These are phyloP conservation scores for Phaetusa simplex DNA, from an alignment of 2,113 vertebrate genomes.

Conservation along the genomic window DNA sequence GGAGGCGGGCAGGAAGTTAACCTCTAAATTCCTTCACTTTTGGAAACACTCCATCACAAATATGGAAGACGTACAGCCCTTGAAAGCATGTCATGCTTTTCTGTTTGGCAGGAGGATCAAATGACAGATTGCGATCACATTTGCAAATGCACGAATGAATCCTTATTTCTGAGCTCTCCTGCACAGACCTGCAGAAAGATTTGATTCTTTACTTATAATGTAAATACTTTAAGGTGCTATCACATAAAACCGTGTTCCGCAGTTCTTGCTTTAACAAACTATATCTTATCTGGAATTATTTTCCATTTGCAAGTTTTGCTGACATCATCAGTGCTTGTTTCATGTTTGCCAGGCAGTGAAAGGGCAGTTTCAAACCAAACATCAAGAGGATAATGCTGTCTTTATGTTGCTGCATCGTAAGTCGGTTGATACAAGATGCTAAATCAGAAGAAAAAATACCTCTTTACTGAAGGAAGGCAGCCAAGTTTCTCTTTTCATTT, in stretches of 20 bases:
- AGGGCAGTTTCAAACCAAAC: background rate
- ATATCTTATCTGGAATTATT: background rate
- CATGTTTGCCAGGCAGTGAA: background rate
- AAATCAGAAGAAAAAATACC: background rate
- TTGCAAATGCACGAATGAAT: background rate
- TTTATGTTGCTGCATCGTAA: background rate
- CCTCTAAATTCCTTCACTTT: background rate
- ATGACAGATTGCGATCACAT: background rate
- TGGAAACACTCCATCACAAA: slow-evolving; percentile 41
- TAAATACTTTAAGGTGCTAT: background rate
- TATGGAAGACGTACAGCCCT: background rate
- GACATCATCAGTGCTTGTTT: background rate
- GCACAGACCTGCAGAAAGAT: background rate
- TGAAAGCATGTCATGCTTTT: background rate
- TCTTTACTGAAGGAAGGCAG: background rate
- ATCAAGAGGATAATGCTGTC: background rate
- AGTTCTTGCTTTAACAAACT: background rate
- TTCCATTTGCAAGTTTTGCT: background rate
- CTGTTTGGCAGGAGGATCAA: background rate
- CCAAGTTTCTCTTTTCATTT: background rate
- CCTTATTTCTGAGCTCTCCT: background rate
- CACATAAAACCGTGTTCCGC: background rate
- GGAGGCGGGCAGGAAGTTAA: background rate
- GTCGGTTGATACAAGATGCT: background rate
- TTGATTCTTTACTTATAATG: background rate